Base-by-base conservation (phyloP, 2,888 invertebrate species). In the Meteorus cinctellus region DNA sequence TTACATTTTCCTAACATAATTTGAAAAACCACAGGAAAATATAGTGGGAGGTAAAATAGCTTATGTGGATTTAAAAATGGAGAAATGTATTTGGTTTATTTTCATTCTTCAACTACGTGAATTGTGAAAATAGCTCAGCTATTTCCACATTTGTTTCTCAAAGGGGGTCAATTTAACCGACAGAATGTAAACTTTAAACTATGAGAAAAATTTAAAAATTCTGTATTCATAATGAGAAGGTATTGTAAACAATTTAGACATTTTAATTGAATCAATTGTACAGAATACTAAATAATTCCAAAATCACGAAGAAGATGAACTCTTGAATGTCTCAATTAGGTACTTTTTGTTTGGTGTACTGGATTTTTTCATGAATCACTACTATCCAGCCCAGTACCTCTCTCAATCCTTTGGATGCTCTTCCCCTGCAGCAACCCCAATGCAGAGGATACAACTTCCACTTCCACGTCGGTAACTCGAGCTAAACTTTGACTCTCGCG, bases 401-500 rank as follows among this genome's bases (percentile, higher is more conserved):
- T 60, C 29, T 12, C 63, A 51, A 29, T 59, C 34, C 45, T 59
- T 73, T 63, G 29, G 48, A 45, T 24, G 55, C 59, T 27, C 16
- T 48, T 60, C 45, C 69, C 31, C 19, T 45, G 65, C 45, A 60
- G 66, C 76, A 48, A 69, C 69, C 65, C 51, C 48, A 48, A 48
- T 48, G 48, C 14, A 48, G 48, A 63, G 60, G 71, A 60, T 72
- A 74, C 76, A 77, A 82, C 80, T 82, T 83, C 78, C 80, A 81
- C 81, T 80, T 81, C 78, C 79, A 68, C 79, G 80, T 75, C 66
- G 74, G 77, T 74, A 79, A 78, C 78, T 78, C 74, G 62, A 67
- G 68, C 75, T 77, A 77, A 80, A 83, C 76, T 82, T 83, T 79
- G 77, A 81, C 70, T 80, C 81, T 80, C 72, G 51, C 79, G 72